Conservation (phyloP, 1,140 invertebrate genomes). For the Glossosoma conforme region DNA sequence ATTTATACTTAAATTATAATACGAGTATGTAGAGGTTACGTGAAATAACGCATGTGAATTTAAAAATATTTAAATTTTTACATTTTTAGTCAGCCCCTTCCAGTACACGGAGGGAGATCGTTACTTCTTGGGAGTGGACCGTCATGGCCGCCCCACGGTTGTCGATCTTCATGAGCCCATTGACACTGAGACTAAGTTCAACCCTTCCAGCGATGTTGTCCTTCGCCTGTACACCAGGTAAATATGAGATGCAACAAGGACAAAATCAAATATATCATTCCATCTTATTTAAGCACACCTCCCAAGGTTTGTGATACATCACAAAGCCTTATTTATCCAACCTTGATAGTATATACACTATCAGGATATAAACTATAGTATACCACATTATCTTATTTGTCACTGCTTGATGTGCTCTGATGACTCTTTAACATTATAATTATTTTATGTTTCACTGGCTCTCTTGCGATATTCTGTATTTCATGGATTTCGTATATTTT, state of each 20-base stretch:
- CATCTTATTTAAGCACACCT: neutral
- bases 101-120: conserved; percentile 8
- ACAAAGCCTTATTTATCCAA: neutral
- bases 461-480: neutral
- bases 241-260: neutral
- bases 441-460: neutral
- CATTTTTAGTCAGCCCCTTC: neutral
- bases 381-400: neutral
- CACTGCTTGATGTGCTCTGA: neutral
- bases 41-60: neutral
- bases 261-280: neutral
- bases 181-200: neutral
- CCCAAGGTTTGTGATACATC: neutral
- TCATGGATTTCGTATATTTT: neutral
- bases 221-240: conserved; percentile 18
- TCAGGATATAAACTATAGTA: neutral
- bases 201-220: conserved; percentile 6
- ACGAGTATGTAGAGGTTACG: neutral
- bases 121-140: neutral
- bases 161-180: neutral
- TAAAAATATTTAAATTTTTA: neutral
- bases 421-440: too few species aligned
- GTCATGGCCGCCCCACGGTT: neutral
- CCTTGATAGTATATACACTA: neutral
- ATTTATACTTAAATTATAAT: neutral